These are phyloP conservation scores for Arctocebus calabarensis DNA, from an alignment of 2,797 vertebrate genomes.

Conservation along the genomic window DNA sequence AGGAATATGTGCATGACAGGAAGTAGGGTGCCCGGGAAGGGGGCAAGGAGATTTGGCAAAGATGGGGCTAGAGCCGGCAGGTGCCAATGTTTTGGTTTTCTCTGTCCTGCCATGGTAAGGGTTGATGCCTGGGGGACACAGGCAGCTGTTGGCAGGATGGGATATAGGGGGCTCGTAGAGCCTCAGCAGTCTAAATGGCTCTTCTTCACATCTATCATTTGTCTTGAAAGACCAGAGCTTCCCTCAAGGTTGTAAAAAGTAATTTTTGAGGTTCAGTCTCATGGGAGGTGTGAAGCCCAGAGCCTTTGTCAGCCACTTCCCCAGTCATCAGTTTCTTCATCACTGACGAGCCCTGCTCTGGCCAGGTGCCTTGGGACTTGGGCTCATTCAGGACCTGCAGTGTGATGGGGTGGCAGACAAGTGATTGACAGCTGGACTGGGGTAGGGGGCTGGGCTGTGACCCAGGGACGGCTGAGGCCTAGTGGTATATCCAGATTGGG, in stretches of 20 bases:
- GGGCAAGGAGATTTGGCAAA: background rate
- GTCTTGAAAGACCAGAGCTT: background rate
- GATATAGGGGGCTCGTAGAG: background rate
- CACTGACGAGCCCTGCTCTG: background rate
- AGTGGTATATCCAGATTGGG: background rate
- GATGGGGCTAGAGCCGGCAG: background rate
- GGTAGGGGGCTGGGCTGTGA: background rate
- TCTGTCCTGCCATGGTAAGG: background rate
- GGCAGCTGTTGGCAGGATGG: background rate
- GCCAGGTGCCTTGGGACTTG: no score
- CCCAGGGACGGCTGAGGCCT: accelerated
- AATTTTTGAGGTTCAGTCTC: background rate
- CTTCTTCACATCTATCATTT: no score
- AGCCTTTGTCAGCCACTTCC: background rate
- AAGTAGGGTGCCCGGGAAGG: no score
- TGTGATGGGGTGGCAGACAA: background rate
- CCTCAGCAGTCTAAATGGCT: background rate
- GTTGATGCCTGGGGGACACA: background rate
- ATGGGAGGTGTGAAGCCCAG: accelerated
- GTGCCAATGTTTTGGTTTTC: background rate
- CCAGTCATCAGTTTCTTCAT: accelerated
- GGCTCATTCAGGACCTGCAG: background rate
- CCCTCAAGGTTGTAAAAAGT: background rate
- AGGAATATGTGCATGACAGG: background rate
- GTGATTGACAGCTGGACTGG: accelerated